These are phyloP conservation scores for Spodoptera littoralis DNA, from an alignment of 2,888 invertebrate species.

Conservation along the genomic window DNA sequence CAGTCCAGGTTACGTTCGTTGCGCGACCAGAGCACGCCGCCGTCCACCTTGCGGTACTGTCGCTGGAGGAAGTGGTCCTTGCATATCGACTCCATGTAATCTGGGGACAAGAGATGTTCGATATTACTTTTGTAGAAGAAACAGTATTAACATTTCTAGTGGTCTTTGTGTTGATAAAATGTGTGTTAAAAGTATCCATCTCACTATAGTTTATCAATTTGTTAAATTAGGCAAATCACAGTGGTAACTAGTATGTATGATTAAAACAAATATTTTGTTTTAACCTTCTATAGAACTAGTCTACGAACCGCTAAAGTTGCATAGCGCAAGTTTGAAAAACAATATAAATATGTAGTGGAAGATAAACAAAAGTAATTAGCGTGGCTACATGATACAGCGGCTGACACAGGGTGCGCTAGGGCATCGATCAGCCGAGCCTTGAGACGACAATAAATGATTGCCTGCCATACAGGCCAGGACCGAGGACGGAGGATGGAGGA, in stretches of 20 bases:
- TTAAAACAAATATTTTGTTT: too few relatives aligned
- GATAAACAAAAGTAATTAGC: neutral
- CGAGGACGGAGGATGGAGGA: neutral
- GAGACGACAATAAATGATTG: slow-evolving; percentile 28
- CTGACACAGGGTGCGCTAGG: neutral
- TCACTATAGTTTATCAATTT: too few relatives aligned
- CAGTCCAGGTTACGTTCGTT: slow-evolving; percentile 97
- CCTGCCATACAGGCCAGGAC: slow-evolving; percentile 13
- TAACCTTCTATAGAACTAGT: too few relatives aligned
- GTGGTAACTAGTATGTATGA: too few relatives aligned
- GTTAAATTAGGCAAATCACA: too few relatives aligned
- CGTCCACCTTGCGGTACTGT: slow-evolving; percentile 96
- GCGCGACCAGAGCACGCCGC: slow-evolving; percentile 96
- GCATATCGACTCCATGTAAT: slow-evolving; percentile 96
- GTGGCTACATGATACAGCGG: neutral
- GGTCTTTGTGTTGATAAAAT: too few relatives aligned
- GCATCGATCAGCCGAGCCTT: slow-evolving; percentile 19
- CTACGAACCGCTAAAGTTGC: too few relatives aligned
- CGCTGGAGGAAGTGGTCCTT: slow-evolving; percentile 96
- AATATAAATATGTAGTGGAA: neutral
- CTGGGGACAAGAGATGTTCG: slow-evolving; percentile 87
- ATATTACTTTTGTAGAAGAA: neutral
- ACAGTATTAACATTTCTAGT: too few relatives aligned
- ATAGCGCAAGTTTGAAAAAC: neutral
- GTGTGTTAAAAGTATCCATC: too few relatives aligned